Conservation (phyloP, 2,888 invertebrate genomes). For the Eledona agricola region DNA sequence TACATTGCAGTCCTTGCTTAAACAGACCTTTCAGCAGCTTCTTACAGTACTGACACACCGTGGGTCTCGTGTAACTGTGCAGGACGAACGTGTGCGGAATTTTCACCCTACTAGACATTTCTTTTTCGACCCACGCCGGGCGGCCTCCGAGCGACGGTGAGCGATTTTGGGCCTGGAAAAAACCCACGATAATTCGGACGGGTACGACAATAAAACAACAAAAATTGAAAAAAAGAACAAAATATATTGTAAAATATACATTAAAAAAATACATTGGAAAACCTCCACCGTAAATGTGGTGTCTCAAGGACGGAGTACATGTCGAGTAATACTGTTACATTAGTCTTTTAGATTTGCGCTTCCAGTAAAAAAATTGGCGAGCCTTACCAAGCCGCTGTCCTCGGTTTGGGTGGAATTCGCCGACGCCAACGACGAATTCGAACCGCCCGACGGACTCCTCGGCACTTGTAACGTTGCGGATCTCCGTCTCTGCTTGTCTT, state of each 20-base stretch:
- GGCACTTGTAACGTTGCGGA: slow-evolving; percentile 65
- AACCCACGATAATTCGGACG: background rate
- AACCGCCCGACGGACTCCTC: slow-evolving; percentile 80
- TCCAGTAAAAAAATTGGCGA: slow-evolving; percentile 61
- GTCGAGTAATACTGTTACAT: slow-evolving; percentile 6
- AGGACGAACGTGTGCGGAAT: slow-evolving; percentile 97
- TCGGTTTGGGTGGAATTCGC: slow-evolving; percentile 65
- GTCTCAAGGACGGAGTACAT: slow-evolving; percentile 32
- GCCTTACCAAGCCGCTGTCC: slow-evolving; percentile 81
- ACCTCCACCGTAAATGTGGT: slow-evolving; percentile 43
- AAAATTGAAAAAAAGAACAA: slow-evolving; percentile 34
- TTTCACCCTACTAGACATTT: slow-evolving; percentile 70
- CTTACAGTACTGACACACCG: slow-evolving; percentile 95
- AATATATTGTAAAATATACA: slow-evolving; percentile 41
- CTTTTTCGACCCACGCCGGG: slow-evolving; percentile 76
- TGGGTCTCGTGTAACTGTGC: slow-evolving; percentile 96
- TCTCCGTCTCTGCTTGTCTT: slow-evolving; percentile 58
- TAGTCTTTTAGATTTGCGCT: slow-evolving; percentile 56
- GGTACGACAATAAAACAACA: slow-evolving; percentile 38
- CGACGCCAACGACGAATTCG: slow-evolving; percentile 72
- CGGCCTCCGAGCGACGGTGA: slow-evolving; percentile 77
- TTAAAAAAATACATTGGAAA: slow-evolving; percentile 43
- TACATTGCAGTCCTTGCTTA: slow-evolving; percentile 96
- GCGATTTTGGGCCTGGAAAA: slow-evolving; percentile 66
- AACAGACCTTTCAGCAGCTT: slow-evolving; percentile 94